These are phyloP conservation scores for Champsocephalus esox DNA, from an alignment of 2,797 vertebrate species.

Conservation along the genomic window DNA sequence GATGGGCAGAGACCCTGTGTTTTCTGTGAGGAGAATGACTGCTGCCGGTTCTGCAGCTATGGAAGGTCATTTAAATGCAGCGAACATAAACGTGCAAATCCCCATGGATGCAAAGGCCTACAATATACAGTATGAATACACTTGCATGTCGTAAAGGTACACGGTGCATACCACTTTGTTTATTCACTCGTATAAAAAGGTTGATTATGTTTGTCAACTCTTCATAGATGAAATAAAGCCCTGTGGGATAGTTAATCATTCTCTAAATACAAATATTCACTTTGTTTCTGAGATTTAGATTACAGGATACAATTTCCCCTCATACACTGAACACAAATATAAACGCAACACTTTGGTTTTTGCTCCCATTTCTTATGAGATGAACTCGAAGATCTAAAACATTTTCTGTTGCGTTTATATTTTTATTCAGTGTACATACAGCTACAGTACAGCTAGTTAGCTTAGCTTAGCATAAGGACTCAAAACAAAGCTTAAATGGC, in stretches of 20 bases:
- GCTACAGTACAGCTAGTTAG: not conserved
- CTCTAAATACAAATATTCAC: not conserved
- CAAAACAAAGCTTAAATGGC: no score
- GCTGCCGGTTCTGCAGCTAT: conserved; percentile 31
- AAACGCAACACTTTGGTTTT: no score
- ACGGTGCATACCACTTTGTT: not conserved
- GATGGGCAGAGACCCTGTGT: conserved; percentile 45
- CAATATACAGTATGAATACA: conserved; percentile 2
- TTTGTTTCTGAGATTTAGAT: not conserved
- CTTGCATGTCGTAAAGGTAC: conserved; percentile 4
- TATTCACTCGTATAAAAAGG: not conserved
- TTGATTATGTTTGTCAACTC: not conserved
- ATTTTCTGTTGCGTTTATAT: no score
- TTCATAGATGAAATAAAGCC: not conserved
- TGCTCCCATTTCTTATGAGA: no score
- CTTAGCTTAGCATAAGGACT: not conserved
- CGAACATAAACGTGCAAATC: conserved; percentile 35
- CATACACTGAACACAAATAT: not conserved
- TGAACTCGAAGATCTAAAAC: no score
- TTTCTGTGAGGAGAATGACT: conserved; percentile 47
- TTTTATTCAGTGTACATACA: not conserved
- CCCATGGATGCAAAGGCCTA: not conserved
- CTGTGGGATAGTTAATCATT: not conserved
- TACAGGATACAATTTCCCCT: not conserved
- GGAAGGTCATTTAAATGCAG: conserved; percentile 45